Conservation (phyloP, 2,888 invertebrate genomes). For the Tipula unca region DNA sequence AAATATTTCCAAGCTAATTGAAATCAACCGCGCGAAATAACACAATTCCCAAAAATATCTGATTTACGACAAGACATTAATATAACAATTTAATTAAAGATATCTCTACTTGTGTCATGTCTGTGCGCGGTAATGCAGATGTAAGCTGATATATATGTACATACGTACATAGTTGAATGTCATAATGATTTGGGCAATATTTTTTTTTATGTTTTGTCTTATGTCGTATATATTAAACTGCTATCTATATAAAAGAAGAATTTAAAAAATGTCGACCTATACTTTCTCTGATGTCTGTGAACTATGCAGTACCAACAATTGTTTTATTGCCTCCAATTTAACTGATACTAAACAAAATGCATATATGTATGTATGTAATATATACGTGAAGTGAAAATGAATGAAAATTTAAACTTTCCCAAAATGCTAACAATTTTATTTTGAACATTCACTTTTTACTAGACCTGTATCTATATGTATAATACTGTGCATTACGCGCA, state of each 20-base stretch:
- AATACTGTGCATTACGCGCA: neutral
- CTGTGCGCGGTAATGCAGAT: neutral
- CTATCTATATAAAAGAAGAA: neutral
- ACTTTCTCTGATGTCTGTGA: neutral
- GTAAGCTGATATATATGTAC: neutral
- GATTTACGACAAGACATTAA: neutral
- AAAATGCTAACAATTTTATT: neutral
- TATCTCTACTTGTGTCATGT: neutral
- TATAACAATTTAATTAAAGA: neutral
- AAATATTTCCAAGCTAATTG: neutral
- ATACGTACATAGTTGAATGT: neutral
- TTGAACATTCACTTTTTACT: neutral
- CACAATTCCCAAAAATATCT: neutral
- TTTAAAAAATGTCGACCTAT: neutral
- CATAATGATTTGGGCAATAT: neutral
- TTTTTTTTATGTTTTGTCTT: neutral
- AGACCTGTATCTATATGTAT: neutral
- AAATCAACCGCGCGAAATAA: neutral
- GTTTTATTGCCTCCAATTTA: neutral
- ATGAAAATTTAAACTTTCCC: neutral
- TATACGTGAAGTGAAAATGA: constrained; percentile 1
- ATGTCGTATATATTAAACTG: neutral
- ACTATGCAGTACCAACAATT: neutral
- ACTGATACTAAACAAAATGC: neutral
- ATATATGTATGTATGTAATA: neutral